Conservation (phyloP, 2,888 invertebrate species). For the Germaria angustata region DNA sequence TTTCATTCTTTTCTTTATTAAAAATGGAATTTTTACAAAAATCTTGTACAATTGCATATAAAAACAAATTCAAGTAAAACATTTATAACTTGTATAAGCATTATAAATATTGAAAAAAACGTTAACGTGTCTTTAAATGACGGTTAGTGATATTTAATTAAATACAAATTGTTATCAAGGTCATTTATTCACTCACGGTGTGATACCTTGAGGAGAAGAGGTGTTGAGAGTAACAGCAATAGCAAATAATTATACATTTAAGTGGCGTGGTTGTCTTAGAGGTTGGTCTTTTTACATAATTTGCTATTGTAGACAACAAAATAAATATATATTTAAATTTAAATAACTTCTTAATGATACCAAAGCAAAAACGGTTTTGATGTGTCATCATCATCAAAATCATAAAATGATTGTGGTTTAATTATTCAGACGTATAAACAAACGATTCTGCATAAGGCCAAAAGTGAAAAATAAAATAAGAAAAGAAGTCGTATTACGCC, state of each 20-base stretch:
- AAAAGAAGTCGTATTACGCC: not conserved
- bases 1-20: not conserved
- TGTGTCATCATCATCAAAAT: constrained; percentile 58
- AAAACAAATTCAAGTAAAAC: constrained; percentile 9
- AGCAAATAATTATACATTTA: constrained; percentile 7
- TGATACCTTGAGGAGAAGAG: constrained; percentile 9
- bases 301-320: not conserved
- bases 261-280: constrained; percentile 51
- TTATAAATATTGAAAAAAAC: constrained; percentile 21
- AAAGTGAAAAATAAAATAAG: constrained; percentile 17
- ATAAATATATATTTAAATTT: constrained; percentile 14
- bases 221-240: constrained; percentile 38
- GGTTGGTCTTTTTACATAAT: constrained; percentile 33
- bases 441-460: not conserved
- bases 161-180: constrained; percentile 61
- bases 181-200: constrained; percentile 15
- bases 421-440: constrained; percentile 9
- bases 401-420: constrained; percentile 29
- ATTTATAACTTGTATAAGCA: constrained; percentile 13
- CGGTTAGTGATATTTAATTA: constrained; percentile 58
- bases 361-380: constrained; percentile 4
- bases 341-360: constrained; percentile 10
- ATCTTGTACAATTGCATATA: not conserved
- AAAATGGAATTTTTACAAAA: constrained; percentile 19
- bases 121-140: constrained; percentile 52